Base-by-base conservation (phyloP, 2,113 vertebrate species). In the Engraulis encrasicolus region DNA sequence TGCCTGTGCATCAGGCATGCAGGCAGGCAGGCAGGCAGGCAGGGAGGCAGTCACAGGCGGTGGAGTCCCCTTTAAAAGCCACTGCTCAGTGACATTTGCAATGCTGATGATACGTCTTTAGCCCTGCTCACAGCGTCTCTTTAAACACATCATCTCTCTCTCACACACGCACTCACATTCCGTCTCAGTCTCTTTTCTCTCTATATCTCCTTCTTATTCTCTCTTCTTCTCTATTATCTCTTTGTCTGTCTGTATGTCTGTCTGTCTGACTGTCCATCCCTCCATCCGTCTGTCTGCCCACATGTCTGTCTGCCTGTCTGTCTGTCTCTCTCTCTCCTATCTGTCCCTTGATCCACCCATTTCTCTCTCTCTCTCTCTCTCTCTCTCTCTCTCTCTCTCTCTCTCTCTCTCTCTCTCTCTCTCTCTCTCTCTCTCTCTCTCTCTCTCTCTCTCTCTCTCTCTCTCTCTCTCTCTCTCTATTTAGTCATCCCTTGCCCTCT, bases 51-150 rank as follows among this genome's bases (percentile, higher is more conserved):
- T 45, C 40, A 45, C 40, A 45, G 40, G 40, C 66, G 66, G 6
- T 74, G 66, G 31, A 23, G 31, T 1, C 31, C 0, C 23, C 66
- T 27, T 74, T 15, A 31, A 74, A 74, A 27, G 66, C 66, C 66
- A 18, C 11, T 74, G 66, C 66, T 74, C 66, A 74, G 66, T 74
- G 66, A 74, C 66, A 74, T 74, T 74, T 74, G 66, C 66, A 74
- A 74, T 74, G 66, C 66, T 74, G 66, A 74, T 74, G 66, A 74
- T 74, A 74, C 66, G 34, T 74, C 66, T 74, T 74, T 74, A 74
- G 34, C 66, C 66, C 14, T n/a, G 58, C 58, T 61, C 31, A 74
- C 11, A 74, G 66, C 34, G 11, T 74, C 27, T 31, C 66, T 74
- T 74, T 74, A 34, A 71, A 71, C 27, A 15, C 9, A 71, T 27